Conservation (phyloP, 1,140 invertebrate genomes). For the Cydia fagiglandana region DNA sequence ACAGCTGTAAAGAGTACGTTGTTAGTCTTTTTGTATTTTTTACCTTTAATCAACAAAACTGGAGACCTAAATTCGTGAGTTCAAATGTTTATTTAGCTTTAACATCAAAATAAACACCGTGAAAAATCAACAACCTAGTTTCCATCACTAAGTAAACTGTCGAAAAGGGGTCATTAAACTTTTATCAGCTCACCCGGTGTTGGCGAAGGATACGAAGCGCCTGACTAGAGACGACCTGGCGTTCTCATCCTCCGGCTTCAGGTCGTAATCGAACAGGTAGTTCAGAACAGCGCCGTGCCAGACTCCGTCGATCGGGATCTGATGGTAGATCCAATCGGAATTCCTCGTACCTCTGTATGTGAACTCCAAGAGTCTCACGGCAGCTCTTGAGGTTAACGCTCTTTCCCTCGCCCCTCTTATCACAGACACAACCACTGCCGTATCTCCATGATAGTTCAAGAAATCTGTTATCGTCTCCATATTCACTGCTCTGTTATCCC, state of each 20-base stretch:
- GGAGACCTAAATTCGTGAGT: background rate
- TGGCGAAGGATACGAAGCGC: constrained; percentile 49
- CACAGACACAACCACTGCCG: constrained; percentile 52
- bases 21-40: no score
- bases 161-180: constrained; percentile 1
- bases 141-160: background rate
- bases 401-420: constrained; percentile 57
- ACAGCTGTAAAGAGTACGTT: no score
- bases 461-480: constrained; percentile 66
- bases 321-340: constrained; percentile 56
- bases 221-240: constrained; percentile 44
- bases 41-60: background rate
- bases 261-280: constrained; percentile 60
- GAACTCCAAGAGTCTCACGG: constrained; percentile 60
- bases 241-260: constrained; percentile 40
- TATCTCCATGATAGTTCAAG: constrained; percentile 66
- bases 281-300: constrained; percentile 59
- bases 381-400: constrained; percentile 46
- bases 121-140: constrained; percentile 9
- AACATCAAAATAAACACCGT: background rate
- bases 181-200: constrained; percentile 53
- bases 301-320: constrained; percentile 58
- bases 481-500: constrained; percentile 47
- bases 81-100: background rate
- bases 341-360: constrained; percentile 52